phyloP scores from a whole-genome alignment of 64 coral and sea anemone species.

The Anthopleura sola region DNA sequence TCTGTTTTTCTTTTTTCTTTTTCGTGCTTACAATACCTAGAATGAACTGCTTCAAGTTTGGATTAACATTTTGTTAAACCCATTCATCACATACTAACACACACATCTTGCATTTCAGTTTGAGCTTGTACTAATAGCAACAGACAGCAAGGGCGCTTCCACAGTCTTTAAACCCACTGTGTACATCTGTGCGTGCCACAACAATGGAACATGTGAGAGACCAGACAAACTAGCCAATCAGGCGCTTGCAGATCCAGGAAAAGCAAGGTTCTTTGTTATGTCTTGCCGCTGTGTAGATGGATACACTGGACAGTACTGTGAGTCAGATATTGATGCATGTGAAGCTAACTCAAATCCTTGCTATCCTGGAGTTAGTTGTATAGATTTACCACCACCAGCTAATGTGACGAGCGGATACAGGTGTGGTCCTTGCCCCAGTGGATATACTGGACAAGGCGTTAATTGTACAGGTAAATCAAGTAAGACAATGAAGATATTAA shows the following conservation, averaged over 20 bases:
- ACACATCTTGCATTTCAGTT: background rate
- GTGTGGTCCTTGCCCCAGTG: slow-evolving; percentile 33
- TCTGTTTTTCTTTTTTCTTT: too few relatives aligned
- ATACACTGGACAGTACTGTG: slow-evolving; percentile 35
- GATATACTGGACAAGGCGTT: slow-evolving; percentile 27
- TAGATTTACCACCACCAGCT: slow-evolving; percentile 15
- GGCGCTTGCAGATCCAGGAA: background rate
- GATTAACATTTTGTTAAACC: too few relatives aligned
- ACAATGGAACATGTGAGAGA: slow-evolving; percentile 18
- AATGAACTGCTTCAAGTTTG: background rate
- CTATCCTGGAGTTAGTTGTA: slow-evolving; percentile 27
- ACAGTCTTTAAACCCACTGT: background rate
- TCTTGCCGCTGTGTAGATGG: background rate
- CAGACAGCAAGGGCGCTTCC: background rate
- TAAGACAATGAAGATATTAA: background rate
- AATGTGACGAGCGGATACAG: slow-evolving; percentile 14
- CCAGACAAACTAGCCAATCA: background rate
- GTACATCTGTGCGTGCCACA: slow-evolving; percentile 18
- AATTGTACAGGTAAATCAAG: slow-evolving; percentile 20
- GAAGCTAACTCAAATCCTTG: slow-evolving; percentile 21
- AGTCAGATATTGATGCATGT: slow-evolving; percentile 22
- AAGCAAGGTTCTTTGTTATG: background rate
- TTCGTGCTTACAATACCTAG: too few relatives aligned
- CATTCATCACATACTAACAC: too few relatives aligned
- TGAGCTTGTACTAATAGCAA: background rate